These are phyloP conservation scores for Chironomus tepperi DNA, from an alignment of 1,140 invertebrate genomes.

Conservation along the genomic window DNA sequence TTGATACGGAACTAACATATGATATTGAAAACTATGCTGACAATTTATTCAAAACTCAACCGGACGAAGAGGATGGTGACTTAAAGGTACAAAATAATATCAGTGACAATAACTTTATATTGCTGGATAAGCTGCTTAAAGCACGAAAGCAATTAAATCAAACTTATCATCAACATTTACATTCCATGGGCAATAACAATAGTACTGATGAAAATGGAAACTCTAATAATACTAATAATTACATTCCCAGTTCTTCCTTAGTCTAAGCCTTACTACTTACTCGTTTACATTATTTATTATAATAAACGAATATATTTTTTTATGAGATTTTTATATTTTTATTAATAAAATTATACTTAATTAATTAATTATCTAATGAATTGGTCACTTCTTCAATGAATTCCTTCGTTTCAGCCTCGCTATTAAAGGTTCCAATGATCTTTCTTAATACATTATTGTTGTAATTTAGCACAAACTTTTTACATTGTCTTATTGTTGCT, in stretches of 20 bases:
- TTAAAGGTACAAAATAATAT: not conserved
- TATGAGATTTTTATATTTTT: not conserved
- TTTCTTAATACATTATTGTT: slow-evolving; percentile 41
- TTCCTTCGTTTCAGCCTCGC: slow-evolving; percentile 45
- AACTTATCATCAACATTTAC: not conserved
- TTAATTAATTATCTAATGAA: slow-evolving; percentile 15
- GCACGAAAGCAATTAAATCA: not conserved
- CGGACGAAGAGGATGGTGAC: not conserved
- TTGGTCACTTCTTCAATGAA: slow-evolving; percentile 40
- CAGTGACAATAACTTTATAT: slow-evolving; percentile 2
- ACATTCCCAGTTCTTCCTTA: slow-evolving; percentile 15
- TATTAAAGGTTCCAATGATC: slow-evolving; percentile 31
- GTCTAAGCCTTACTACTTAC: not conserved
- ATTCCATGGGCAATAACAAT: not conserved
- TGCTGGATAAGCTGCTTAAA: not conserved
- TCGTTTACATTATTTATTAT: too few species aligned
- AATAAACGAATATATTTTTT: not conserved
- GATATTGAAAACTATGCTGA: slow-evolving; percentile 13
- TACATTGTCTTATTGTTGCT: slow-evolving; percentile 69
- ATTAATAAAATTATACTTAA: not conserved
- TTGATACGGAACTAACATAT: not conserved
- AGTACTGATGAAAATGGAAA: not conserved
- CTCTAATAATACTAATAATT: not conserved
- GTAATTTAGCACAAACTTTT: slow-evolving; percentile 58
- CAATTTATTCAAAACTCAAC: not conserved